Conservation (phyloP, 1,140 invertebrate species). For the Drosophila melanica region DNA sequence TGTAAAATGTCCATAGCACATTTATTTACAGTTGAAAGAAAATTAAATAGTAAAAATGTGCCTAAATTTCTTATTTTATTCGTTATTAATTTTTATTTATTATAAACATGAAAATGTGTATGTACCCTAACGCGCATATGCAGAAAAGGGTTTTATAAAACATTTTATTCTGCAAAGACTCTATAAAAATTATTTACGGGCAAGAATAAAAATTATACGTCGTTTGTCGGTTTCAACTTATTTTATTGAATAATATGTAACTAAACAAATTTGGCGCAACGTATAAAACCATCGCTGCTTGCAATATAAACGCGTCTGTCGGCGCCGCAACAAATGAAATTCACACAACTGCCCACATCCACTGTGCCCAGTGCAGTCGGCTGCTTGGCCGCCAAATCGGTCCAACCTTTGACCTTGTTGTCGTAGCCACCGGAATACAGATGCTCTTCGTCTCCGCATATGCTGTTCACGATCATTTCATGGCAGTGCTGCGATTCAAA, state of each 20-base stretch:
- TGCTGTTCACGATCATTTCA: slow-evolving; percentile 75
- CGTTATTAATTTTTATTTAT: too few species aligned
- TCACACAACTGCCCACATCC: slow-evolving; percentile 68
- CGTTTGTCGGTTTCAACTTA: too few species aligned
- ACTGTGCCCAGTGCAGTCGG: slow-evolving; percentile 68
- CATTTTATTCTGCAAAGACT: too few species aligned
- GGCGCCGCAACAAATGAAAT: slow-evolving; percentile 66
- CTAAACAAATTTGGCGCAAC: slow-evolving; percentile 67
- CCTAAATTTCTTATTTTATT: too few species aligned
- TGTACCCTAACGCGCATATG: too few species aligned
- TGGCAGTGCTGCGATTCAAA: slow-evolving; percentile 68
- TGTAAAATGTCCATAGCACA: neutral
- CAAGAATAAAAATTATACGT: too few species aligned
- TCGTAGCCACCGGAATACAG: slow-evolving; percentile 79
- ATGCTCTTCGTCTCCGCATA: slow-evolving; percentile 65
- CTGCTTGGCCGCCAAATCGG: slow-evolving; percentile 47
- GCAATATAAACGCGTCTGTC: slow-evolving; percentile 70
- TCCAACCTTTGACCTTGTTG: slow-evolving; percentile 79
- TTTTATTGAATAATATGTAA: neutral
- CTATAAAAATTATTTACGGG: too few species aligned
- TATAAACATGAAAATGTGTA: too few species aligned
- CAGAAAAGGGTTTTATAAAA: too few species aligned
- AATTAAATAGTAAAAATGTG: too few species aligned
- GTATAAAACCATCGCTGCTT: slow-evolving; percentile 66
- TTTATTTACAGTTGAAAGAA: too few species aligned